Evolutionary conservation across 2,797 vertebrate species (phyloP).

Genomic region (Betta splendens): DNA sequence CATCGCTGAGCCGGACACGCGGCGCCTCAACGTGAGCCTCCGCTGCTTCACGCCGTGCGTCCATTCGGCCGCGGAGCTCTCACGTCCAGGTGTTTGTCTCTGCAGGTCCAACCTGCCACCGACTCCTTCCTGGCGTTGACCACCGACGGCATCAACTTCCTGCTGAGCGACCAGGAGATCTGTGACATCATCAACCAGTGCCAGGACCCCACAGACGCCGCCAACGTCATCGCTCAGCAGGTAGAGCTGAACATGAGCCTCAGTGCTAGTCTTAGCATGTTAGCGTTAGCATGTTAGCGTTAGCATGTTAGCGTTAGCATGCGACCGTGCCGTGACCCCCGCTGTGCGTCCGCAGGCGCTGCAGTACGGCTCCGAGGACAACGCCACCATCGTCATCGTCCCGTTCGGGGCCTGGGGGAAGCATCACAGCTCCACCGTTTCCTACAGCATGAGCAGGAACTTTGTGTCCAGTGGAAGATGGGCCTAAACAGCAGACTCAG

Average conservation of each 20-base stretch:
- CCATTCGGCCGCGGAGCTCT: no score
- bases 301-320: no score
- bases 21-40: conserved; percentile 75
- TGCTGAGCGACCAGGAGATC: conserved; percentile 95
- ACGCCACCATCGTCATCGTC: conserved; percentile 87
- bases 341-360: no score
- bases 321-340: no score
- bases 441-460: conserved; percentile 92
- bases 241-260: neutral
- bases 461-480: conserved; percentile 90
- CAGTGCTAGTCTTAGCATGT: no score
- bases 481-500: conserved; percentile 76
- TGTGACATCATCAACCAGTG: conserved; percentile 91
- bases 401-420: conserved; percentile 95
- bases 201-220: conserved; percentile 89
- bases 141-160: conserved; percentile 95
- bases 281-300: no score
- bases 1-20: conserved; percentile 92
- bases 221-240: conserved; percentile 90
- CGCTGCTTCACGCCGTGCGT: no score
- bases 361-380: conserved; percentile 94
- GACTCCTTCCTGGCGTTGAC: conserved; percentile 94
- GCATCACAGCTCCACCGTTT: conserved; percentile 80
- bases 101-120: conserved; percentile 85
- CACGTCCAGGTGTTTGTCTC: neutral